Evolutionary conservation across 2,113 vertebrate genomes (phyloP).

Genomic region (Chloroceryle aenea): DNA sequence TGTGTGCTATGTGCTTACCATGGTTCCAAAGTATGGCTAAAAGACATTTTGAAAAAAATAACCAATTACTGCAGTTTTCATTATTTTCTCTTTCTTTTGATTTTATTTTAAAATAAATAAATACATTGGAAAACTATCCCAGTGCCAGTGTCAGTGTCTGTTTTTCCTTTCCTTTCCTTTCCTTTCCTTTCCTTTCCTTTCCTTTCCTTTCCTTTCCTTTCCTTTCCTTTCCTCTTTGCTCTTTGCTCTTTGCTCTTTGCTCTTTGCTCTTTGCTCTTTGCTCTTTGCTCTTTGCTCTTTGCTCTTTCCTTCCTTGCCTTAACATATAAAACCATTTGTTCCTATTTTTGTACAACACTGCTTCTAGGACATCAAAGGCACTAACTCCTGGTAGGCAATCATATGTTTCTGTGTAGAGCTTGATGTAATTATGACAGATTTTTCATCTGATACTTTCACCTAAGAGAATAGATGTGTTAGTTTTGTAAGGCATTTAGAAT

Average conservation of each 20-base stretch:
- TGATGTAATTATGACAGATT: not conserved
- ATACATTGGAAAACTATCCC: not conserved
- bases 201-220: too few species aligned
- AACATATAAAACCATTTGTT: not conserved
- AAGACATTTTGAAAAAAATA: not conserved
- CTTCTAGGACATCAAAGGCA: not conserved
- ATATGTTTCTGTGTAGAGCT: not conserved
- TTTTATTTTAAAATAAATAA: not conserved
- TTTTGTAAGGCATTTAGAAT: not conserved
- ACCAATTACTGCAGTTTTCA: not conserved
- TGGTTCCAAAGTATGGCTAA: not conserved
- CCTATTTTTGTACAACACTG: not conserved
- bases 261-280: too few species aligned
- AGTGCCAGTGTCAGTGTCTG: fast-evolving
- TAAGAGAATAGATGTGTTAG: not conserved
- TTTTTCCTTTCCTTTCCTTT: not conserved
- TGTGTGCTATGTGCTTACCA: not conserved
- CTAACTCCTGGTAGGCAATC: not conserved
- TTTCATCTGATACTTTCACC: not conserved
- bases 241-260: too few species aligned
- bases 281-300: too few species aligned
- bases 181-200: too few species aligned
- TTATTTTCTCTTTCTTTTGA: not conserved
- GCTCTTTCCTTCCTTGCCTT: not conserved
- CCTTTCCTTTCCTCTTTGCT: too few species aligned